A percentile compares a stretch with the other conserved stretches of the same genome.
Conservation (phyloP, 2,888 invertebrate genomes). For the Yponomeuta evonymella region DNA sequence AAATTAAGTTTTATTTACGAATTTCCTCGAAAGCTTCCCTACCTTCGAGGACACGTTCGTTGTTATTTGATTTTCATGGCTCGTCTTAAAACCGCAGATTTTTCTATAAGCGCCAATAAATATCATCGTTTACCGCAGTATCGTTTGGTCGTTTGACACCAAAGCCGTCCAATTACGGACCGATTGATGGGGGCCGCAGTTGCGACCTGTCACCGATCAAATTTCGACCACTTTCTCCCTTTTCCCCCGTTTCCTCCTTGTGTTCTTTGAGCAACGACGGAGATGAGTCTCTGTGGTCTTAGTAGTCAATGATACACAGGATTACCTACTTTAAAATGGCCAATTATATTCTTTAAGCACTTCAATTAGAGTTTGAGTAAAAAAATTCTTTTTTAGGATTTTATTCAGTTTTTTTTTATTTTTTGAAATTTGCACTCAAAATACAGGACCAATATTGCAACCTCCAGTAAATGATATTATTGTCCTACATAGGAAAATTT, state of each 20-base stretch:
- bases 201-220: constrained; percentile 58
- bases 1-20: no score
- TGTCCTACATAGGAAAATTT: no score
- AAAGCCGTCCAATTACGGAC: constrained; percentile 61
- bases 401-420: no score
- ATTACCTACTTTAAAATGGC: no score
- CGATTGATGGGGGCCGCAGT: constrained; percentile 58
- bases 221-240: constrained; percentile 59
- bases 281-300: not conserved
- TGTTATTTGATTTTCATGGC: not conserved
- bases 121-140: constrained; percentile 30
- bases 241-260: constrained; percentile 38
- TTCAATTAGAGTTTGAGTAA: no score
- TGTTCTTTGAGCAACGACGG: not conserved
- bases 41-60: no score
- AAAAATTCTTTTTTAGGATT: no score
- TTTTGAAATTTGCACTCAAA: no score
- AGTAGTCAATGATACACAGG: not conserved
- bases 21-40: no score
- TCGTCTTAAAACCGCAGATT: not conserved
- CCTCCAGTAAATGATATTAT: no score
- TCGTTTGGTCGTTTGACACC: constrained; percentile 53
- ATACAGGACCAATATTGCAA: no score
- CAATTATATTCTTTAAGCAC: no score
- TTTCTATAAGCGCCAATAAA: constrained; percentile 6